phyloP scores from a whole-genome alignment of 2,888 invertebrate genomes.

The Acleris emargana region DNA sequence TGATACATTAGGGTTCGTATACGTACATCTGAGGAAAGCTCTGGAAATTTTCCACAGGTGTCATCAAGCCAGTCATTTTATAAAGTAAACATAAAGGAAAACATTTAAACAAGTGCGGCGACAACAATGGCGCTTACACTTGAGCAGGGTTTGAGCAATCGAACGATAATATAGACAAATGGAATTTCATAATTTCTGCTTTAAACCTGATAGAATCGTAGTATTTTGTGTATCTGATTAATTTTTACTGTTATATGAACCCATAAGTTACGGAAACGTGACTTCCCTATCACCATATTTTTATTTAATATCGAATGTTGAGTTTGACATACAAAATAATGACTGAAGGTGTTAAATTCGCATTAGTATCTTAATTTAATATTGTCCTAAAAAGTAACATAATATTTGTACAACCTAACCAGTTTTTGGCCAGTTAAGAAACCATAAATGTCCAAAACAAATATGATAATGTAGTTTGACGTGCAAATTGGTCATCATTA shows the following conservation, averaged over 20 bases:
- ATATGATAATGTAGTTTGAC: slow-evolving; percentile 18
- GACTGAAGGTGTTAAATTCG: too few species aligned
- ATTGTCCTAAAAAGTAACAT: background rate
- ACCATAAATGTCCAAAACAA: slow-evolving; percentile 12
- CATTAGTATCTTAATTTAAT: background rate
- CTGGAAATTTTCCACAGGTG: slow-evolving; percentile 26
- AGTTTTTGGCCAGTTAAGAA: slow-evolving; percentile 4
- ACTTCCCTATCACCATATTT: too few species aligned
- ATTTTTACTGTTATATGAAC: too few species aligned
- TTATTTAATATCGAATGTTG: too few species aligned
- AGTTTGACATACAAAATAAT: too few species aligned
- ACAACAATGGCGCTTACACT: slow-evolving; percentile 15
- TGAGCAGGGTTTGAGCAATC: background rate
- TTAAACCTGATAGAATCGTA: background rate
- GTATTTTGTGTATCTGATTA: too few species aligned
- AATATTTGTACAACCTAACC: slow-evolving; percentile 5
- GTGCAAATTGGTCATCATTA: slow-evolving; percentile 25
- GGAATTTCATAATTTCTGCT: slow-evolving; percentile 8
- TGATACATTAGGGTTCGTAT: too few species aligned
- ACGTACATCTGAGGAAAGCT: background rate
- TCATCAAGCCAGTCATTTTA: slow-evolving; percentile 1
- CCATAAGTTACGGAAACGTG: too few species aligned
- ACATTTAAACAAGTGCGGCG: slow-evolving; percentile 31
- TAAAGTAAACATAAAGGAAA: slow-evolving; percentile 4
- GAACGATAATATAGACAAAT: slow-evolving; percentile 3